Conservation (phyloP, 2,888 invertebrate species). For the Odontomyia ornata region DNA sequence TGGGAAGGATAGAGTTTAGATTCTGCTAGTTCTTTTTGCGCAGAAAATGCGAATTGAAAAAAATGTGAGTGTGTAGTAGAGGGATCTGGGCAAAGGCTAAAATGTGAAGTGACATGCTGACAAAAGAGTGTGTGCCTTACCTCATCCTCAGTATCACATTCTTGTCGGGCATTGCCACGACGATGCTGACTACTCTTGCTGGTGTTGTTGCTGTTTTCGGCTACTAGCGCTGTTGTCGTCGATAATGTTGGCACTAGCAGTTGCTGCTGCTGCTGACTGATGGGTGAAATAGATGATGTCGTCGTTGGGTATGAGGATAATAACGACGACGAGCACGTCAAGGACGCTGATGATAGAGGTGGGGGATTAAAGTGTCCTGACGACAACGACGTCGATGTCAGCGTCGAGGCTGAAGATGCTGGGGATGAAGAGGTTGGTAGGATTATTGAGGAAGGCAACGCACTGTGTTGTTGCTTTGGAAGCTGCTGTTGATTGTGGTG, state of each 20-base stretch:
- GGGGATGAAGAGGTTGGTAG: slow-evolving; percentile 51
- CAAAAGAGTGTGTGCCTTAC: slow-evolving; percentile 51
- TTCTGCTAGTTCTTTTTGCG: not conserved
- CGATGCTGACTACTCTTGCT: slow-evolving; percentile 45
- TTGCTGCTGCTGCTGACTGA: slow-evolving; percentile 34
- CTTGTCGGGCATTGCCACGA: slow-evolving; percentile 49
- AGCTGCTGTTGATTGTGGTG: slow-evolving; percentile 49
- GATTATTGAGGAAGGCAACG: slow-evolving; percentile 35
- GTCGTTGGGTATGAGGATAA: slow-evolving; percentile 20
- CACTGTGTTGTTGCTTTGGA: slow-evolving; percentile 52
- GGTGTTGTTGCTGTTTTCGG: slow-evolving; percentile 46
- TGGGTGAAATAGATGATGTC: slow-evolving; percentile 11
- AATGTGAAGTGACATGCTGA: slow-evolving; percentile 44
- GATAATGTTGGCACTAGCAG: slow-evolving; percentile 39
- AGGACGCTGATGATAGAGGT: slow-evolving; percentile 22
- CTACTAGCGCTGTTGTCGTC: slow-evolving; percentile 20
- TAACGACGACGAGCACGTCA: slow-evolving; percentile 11
- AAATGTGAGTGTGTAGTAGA: not conserved
- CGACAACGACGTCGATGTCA: slow-evolving; percentile 28
- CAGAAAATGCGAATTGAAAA: slow-evolving; percentile 1
- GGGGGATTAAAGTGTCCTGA: slow-evolving; percentile 39
- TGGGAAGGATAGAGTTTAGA: not conserved
- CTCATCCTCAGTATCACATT: slow-evolving; percentile 56
- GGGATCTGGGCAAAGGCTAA: slow-evolving; percentile 17
- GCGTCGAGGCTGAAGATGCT: slow-evolving; percentile 49